phyloP scores from a whole-genome alignment of 2,888 invertebrate species.

The Ornithoptera alexandrae region DNA sequence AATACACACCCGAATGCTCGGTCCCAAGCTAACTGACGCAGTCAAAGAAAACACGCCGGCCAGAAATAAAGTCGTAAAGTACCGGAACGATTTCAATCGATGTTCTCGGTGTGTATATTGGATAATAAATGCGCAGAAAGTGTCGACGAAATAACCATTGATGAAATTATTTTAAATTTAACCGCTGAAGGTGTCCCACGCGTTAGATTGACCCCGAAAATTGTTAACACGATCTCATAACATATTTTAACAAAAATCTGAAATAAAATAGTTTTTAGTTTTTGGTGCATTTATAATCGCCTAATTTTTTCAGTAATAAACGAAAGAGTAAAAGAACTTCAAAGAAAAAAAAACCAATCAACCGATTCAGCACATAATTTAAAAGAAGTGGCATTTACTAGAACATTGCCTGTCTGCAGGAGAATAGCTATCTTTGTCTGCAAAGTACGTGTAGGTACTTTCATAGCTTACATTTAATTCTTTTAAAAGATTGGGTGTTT shows the following conservation, averaged over 20 bases:
- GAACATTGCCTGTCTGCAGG: constrained; percentile 58
- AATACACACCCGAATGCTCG: constrained; percentile 68
- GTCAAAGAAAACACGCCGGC: constrained; percentile 76
- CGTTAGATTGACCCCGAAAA: constrained; percentile 35
- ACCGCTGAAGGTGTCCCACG: constrained; percentile 44
- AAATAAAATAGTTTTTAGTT: not conserved
- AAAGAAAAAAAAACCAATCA: constrained; percentile 30
- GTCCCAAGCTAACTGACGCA: constrained; percentile 76
- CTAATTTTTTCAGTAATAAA: constrained; percentile 12
- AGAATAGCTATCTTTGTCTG: constrained; percentile 36
- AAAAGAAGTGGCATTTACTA: constrained; percentile 51
- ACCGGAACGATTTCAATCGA: constrained; percentile 76
- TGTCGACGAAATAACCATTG: constrained; percentile 59
- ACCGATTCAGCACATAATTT: constrained; percentile 46
- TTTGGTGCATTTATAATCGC: not conserved
- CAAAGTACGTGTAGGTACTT: constrained; percentile 34
- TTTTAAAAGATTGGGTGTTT: constrained; percentile 28
- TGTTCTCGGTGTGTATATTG: constrained; percentile 66
- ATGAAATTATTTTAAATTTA: constrained; percentile 55
- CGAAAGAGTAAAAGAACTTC: constrained; percentile 11
- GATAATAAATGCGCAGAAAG: constrained; percentile 68
- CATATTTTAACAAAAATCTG: not conserved
- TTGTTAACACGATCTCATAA: not conserved
- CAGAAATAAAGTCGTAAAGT: constrained; percentile 79
- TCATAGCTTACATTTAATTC: constrained; percentile 32